Conservation (phyloP, 1,140 invertebrate species). For the Drosophila obscura region DNA sequence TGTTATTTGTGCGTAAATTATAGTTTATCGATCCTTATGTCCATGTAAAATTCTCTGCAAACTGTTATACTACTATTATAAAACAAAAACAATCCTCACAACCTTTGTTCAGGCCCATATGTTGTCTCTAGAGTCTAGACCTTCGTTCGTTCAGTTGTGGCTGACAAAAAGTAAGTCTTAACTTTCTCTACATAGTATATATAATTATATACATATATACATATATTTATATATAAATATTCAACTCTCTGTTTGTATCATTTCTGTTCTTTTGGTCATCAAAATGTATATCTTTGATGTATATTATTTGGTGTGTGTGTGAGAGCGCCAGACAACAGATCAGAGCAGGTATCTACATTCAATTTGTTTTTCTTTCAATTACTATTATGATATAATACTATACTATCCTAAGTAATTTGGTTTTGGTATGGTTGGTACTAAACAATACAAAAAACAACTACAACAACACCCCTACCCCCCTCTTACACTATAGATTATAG, state of each 20-base stretch:
- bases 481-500: constrained; percentile 14
- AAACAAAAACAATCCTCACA: constrained; percentile 12
- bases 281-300: constrained; percentile 30
- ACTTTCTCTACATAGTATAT: constrained; percentile 38
- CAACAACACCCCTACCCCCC: constrained; percentile 12
- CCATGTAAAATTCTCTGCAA: constrained; percentile 52
- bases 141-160: constrained; percentile 52
- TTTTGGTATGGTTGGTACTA: constrained; percentile 69
- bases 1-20: constrained; percentile 53
- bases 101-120: constrained; percentile 31
- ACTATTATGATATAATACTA: constrained; percentile 50
- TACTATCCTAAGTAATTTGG: constrained; percentile 56
- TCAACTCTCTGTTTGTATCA: constrained; percentile 36
- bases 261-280: constrained; percentile 50
- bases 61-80: constrained; percentile 55
- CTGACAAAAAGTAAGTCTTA: constrained; percentile 61
- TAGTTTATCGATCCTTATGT: constrained; percentile 46
- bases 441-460: constrained; percentile 27
- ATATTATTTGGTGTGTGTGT: constrained; percentile 23
- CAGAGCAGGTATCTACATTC: constrained; percentile 73
- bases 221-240: constrained; percentile 35
- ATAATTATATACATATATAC: constrained; percentile 24
- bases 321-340: constrained; percentile 47
- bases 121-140: constrained; percentile 27
- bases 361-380: constrained; percentile 55